A percentile compares a stretch with the other conserved stretches of the same genome.
Conservation (phyloP, 2,113 vertebrate species). For the Paradisaea rubra region DNA sequence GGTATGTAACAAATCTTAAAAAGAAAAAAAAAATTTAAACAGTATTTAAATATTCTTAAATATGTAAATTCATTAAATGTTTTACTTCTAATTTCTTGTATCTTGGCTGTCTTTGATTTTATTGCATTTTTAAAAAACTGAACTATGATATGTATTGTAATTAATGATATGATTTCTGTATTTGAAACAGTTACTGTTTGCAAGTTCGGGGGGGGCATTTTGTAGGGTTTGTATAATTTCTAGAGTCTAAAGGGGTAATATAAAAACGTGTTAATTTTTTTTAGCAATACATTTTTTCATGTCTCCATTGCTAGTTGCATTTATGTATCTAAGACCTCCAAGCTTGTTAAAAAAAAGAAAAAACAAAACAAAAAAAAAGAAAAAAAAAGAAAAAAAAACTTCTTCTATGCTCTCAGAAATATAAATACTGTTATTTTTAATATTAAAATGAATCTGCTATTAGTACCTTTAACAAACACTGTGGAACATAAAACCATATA, state of each 20-base stretch:
- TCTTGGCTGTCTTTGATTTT: slow-evolving; percentile 78
- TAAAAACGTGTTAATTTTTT: slow-evolving; percentile 68
- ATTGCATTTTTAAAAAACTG: slow-evolving; percentile 74
- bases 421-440: slow-evolving; percentile 85
- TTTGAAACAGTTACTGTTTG: slow-evolving; percentile 69
- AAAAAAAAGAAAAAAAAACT: slow-evolving; percentile 38
- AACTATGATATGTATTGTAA: slow-evolving; percentile 78
- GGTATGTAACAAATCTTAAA: slow-evolving; percentile 75
- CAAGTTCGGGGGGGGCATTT: slow-evolving; percentile 65
- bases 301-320: slow-evolving; percentile 65
- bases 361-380: not conserved
- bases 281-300: slow-evolving; percentile 60
- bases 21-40: slow-evolving; percentile 62
- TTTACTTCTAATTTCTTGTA: slow-evolving; percentile 81
- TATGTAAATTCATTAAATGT: slow-evolving; percentile 84
- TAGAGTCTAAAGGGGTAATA: slow-evolving; percentile 77
- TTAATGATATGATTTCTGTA: slow-evolving; percentile 79
- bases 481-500: slow-evolving; percentile 78
- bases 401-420: slow-evolving; percentile 78
- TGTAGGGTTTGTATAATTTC: slow-evolving; percentile 78
- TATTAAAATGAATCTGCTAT: slow-evolving; percentile 79
- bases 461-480: slow-evolving; percentile 80
- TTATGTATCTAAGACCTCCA: slow-evolving; percentile 78
- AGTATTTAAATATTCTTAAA: slow-evolving; percentile 87
- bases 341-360: slow-evolving; percentile 70